Percentiles rank a stretch among this genome's conserved stretches.
phyloP scores from a whole-genome alignment of 2,888 invertebrate genomes.

The Eupithecia centaureata region DNA sequence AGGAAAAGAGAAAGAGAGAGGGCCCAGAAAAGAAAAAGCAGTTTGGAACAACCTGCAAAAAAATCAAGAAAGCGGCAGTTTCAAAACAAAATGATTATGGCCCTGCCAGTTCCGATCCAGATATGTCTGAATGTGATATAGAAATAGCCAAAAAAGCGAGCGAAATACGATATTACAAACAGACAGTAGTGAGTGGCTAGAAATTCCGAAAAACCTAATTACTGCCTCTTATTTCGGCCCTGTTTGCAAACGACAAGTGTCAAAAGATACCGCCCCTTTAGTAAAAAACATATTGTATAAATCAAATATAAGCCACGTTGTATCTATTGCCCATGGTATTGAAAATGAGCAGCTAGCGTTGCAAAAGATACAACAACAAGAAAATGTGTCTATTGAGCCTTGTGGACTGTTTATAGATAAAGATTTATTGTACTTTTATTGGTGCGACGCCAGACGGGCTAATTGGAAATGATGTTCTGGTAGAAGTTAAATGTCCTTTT shows the following conservation, averaged over 20 bases:
- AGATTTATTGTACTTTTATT: not conserved
- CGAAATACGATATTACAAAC: slow-evolving; percentile 19
- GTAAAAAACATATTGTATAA: slow-evolving; percentile 17
- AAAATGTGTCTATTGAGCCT: not conserved
- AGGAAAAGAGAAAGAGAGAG: slow-evolving; percentile 11
- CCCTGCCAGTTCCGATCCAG: not conserved
- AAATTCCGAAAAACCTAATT: slow-evolving; percentile 15
- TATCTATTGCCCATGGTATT: slow-evolving; percentile 13
- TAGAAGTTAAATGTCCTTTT: slow-evolving; percentile 17
- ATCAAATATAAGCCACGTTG: slow-evolving; percentile 1
- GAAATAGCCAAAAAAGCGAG: slow-evolving; percentile 14
- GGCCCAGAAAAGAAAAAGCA: slow-evolving; percentile 2
- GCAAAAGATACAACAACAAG: not conserved
- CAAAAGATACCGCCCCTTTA: not conserved
- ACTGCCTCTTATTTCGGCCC: slow-evolving; percentile 21
- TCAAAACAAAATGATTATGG: slow-evolving; percentile 8
- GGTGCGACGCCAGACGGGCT: slow-evolving; percentile 5
- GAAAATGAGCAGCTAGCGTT: slow-evolving; percentile 9
- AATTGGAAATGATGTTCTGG: slow-evolving; percentile 4
- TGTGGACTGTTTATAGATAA: not conserved
- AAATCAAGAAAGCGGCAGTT: not conserved
- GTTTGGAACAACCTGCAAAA: slow-evolving; percentile 1
- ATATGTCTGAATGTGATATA: slow-evolving; percentile 19
- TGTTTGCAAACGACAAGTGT: slow-evolving; percentile 4
- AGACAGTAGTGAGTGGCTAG: slow-evolving; percentile 25